Evolutionary conservation across 2,113 vertebrate genomes (phyloP), one percentile per base, ranked within the genome.

Genomic region (Melanerpes formicivorus): DNA sequence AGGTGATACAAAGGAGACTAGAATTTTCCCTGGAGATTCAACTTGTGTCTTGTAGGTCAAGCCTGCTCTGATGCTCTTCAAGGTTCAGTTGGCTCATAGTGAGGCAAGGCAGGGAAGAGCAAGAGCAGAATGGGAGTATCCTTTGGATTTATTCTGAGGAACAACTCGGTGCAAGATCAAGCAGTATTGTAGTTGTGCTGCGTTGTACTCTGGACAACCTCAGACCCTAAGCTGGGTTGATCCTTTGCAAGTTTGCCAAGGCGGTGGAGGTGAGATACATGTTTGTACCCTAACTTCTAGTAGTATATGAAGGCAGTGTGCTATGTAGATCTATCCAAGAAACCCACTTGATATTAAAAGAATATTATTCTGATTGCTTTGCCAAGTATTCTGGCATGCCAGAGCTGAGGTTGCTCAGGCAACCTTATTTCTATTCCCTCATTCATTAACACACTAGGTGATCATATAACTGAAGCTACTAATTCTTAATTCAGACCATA

Each of bases 351-450:
- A 22, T 50, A 58, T 34, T 74, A 75, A 74, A 90, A 94, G 42
- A 54, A 89, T 82, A 87, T 75, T 5, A 64, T 69, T 91, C 34
- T 2, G 3, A 5, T 67, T 70, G 27, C 46, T 93, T 59, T 90
- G 59, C 44, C 81, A 78, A 90, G 72, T 69, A 72, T 26, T 50
- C 54, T 54, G 58, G 78, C 86, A 83, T 83, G 62, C 76, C 76
- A 95, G 73, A 83, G 44, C 21, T 59, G 48, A 83, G 62, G 94
- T 95, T 96, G 93, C 96, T 93, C 82, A 81, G 94, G 87, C 95
- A 96, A 94, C 91, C 82, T 94, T 83, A 26, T 75, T 93, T 91
- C 69, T 90, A 34, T 15, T 90, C 48, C 37, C 44, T 90, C 62
- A 37, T 83, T 89, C 82, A 78, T 92, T 90, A 88, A 32, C 40